A percentile compares a stretch with the other conserved stretches of the same genome.
phyloP scores from a whole-genome alignment of 53 echinoderm and acorn worm genomes.

The Patiria pectinifera region DNA sequence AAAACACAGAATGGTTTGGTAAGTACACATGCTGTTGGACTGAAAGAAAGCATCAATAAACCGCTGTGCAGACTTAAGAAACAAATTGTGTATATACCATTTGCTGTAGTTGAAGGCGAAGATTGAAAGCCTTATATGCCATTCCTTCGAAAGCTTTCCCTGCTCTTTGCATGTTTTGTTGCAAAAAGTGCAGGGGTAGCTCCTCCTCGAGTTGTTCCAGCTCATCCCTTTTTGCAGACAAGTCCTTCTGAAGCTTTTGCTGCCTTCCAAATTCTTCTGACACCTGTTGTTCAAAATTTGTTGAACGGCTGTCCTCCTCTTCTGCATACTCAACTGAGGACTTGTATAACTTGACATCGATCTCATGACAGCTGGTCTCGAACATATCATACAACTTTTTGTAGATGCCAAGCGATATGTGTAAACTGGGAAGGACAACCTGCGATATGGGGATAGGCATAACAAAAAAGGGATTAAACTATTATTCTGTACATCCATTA shows the following conservation, averaged over 20 bases:
- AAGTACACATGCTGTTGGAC: not conserved
- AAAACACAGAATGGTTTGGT: not conserved
- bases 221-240: not conserved
- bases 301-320: not conserved
- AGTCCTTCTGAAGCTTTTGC: not conserved
- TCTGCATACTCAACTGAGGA: not conserved
- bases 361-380: constrained; percentile 1
- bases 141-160: not conserved
- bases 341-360: not conserved
- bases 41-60: not conserved
- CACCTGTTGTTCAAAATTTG: constrained; percentile 4
- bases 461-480: not conserved
- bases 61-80: too few relatives aligned
- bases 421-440: constrained; percentile 8
- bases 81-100: too few relatives aligned
- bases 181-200: constrained; percentile 21
- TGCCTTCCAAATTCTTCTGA: not conserved
- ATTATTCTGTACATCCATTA: not conserved
- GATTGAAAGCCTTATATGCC: not conserved
- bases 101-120: not conserved
- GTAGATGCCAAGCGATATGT: constrained; percentile 2
- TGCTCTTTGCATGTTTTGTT: not conserved
- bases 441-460: not conserved
- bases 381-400: not conserved
- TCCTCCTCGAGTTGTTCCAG: constrained; percentile 33